Evolutionary conservation across 2,113 vertebrate species (phyloP).

Genomic region (Notothenia coriiceps): DNA sequence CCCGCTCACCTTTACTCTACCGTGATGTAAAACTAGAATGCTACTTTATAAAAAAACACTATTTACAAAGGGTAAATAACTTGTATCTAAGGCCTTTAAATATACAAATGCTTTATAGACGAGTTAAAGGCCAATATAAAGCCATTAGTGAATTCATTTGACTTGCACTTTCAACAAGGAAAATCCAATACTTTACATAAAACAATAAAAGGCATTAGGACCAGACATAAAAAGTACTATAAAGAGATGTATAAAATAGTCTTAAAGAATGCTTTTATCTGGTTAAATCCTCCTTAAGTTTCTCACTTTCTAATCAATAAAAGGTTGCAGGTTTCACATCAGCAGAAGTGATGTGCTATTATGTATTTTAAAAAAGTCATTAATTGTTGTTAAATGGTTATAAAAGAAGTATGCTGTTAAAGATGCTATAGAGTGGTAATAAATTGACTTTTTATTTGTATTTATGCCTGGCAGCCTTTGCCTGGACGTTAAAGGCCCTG

Average conservation of each 20-base stretch:
- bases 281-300: not conserved
- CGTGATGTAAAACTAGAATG: conserved; percentile 1
- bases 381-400: not conserved
- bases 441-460: not conserved
- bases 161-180: not conserved
- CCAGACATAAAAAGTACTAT: not conserved
- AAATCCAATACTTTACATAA: not conserved
- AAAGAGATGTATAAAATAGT: not conserved
- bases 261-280: not conserved
- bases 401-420: not conserved
- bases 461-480: not conserved
- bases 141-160: not conserved
- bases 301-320: not conserved
- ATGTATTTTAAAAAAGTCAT: not conserved
- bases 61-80: not conserved
- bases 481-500: not conserved
- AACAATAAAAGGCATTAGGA: conserved; percentile 1
- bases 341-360: not conserved
- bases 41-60: not conserved
- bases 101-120: conserved; percentile 3
- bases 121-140: not conserved
- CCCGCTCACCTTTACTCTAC: conserved; percentile 13
- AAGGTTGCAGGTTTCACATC: not conserved
- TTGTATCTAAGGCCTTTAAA: not conserved
- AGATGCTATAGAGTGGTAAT: conserved; percentile 29